phyloP scores from a whole-genome alignment of 2,888 invertebrate genomes.

The Polydesmus complanatus region DNA sequence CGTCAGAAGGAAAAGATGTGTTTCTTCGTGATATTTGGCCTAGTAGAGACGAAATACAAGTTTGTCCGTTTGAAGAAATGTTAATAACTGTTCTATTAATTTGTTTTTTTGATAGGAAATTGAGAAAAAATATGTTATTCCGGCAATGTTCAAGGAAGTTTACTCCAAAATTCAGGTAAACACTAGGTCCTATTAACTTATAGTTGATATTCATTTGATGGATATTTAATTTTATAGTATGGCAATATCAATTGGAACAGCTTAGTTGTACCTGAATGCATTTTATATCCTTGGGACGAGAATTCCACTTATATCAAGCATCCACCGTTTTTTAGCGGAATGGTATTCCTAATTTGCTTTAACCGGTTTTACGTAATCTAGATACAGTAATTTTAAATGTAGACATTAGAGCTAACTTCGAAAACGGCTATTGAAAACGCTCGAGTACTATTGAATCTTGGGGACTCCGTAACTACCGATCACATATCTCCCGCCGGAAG shows the following conservation, averaged over 20 bases:
- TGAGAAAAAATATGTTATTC: slow-evolving; percentile 77
- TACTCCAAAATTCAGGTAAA: slow-evolving; percentile 53
- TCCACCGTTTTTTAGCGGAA: slow-evolving; percentile 87
- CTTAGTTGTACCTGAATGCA: slow-evolving; percentile 59
- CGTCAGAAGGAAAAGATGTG: slow-evolving; percentile 56
- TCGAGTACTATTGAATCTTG: slow-evolving; percentile 67
- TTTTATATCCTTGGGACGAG: slow-evolving; percentile 80
- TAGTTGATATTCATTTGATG: no score
- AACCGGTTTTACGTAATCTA: not conserved
- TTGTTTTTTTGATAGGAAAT: slow-evolving; percentile 36
- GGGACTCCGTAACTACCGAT: slow-evolving; percentile 96
- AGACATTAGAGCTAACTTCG: slow-evolving; percentile 44
- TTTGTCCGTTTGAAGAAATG: not conserved
- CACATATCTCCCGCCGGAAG: slow-evolving; percentile 98
- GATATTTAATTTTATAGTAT: slow-evolving; percentile 36
- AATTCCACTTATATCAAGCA: slow-evolving; percentile 88
- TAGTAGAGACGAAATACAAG: slow-evolving; percentile 71
- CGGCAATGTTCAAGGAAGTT: slow-evolving; percentile 92
- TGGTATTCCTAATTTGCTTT: slow-evolving; percentile 40
- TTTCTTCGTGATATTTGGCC: slow-evolving; percentile 94
- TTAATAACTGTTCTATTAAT: slow-evolving; percentile 14
- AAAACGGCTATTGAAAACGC: slow-evolving; percentile 52
- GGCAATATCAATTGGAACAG: slow-evolving; percentile 78
- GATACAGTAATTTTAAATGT: slow-evolving; percentile 9
- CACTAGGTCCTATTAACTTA: no score